Conservation (phyloP, 2,888 invertebrate genomes). For the Ectobius pallidus region DNA sequence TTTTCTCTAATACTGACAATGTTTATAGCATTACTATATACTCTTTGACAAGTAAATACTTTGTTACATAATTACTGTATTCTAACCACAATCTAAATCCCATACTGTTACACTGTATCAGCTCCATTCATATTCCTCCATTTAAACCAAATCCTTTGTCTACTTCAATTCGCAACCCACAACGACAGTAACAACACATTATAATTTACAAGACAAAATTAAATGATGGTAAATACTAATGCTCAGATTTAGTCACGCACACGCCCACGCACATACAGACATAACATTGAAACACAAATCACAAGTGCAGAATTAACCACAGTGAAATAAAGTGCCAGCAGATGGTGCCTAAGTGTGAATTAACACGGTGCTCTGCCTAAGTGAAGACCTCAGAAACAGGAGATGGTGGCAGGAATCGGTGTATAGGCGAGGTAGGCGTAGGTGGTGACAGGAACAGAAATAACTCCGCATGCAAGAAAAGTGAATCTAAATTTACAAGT, state of each 20-base stretch:
- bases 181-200: too few species aligned
- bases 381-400: constrained; percentile 40
- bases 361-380: constrained; percentile 41
- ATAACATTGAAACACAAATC: constrained; percentile 39
- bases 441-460: constrained; percentile 31
- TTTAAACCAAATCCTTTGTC: too few species aligned
- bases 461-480: constrained; percentile 41
- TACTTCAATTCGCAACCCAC: too few species aligned
- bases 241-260: constrained; percentile 24
- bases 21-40: too few species aligned
- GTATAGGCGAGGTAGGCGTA: constrained; percentile 7
- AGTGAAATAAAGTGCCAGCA: constrained; percentile 42
- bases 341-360: constrained; percentile 37
- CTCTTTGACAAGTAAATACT: too few species aligned
- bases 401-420: constrained; percentile 1
- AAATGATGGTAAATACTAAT: constrained; percentile 32
- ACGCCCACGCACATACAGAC: constrained; percentile 34
- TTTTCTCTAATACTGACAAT: too few species aligned
- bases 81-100: too few species aligned
- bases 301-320: constrained; percentile 42
- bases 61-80: too few species aligned
- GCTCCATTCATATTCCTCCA: too few species aligned
- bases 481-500: constrained; percentile 42
- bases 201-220: constrained; percentile 18
- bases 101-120: too few species aligned